Conservation (phyloP, 2,113 vertebrate species). For the Hylia prasina region DNA sequence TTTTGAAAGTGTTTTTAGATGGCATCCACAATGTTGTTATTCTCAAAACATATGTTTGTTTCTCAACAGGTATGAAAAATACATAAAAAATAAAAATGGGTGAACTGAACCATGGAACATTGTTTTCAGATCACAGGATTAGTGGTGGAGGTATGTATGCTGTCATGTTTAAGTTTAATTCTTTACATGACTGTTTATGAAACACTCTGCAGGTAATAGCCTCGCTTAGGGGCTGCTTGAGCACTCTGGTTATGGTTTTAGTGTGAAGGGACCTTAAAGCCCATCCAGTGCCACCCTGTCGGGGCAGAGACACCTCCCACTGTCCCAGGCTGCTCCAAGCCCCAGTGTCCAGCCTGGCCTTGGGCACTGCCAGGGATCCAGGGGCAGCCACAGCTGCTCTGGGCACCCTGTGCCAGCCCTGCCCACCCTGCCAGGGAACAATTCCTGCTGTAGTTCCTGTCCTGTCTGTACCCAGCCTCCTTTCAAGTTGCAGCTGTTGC, state of each 20-base stretch:
- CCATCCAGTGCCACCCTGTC: fast-evolving
- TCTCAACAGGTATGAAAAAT: constrained; percentile 35
- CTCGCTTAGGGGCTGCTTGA: neutral
- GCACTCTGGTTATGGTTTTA: neutral
- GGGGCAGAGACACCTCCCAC: fast-evolving
- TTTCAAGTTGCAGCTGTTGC: neutral
- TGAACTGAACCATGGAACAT: constrained; percentile 45
- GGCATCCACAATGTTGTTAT: neutral
- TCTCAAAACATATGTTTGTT: neutral
- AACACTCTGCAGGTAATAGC: neutral
- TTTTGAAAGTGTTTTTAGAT: neutral
- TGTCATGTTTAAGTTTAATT: neutral
- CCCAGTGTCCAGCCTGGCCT: neutral
- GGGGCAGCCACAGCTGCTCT: neutral
- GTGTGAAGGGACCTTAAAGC: neutral
- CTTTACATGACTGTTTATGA: neutral
- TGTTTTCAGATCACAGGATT: constrained; percentile 52
- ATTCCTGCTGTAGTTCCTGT: neutral
- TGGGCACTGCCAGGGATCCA: neutral
- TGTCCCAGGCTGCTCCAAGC: neutral
- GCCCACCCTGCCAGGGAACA: fast-evolving
- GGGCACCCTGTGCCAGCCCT: neutral
- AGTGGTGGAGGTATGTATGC: constrained; percentile 69
- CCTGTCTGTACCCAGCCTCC: neutral
- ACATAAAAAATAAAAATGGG: constrained; percentile 47